A percentile compares a stretch with the other conserved stretches of the same genome.
phyloP scores from a whole-genome alignment of 2,888 invertebrate species.

The Fragum whitleyi region DNA sequence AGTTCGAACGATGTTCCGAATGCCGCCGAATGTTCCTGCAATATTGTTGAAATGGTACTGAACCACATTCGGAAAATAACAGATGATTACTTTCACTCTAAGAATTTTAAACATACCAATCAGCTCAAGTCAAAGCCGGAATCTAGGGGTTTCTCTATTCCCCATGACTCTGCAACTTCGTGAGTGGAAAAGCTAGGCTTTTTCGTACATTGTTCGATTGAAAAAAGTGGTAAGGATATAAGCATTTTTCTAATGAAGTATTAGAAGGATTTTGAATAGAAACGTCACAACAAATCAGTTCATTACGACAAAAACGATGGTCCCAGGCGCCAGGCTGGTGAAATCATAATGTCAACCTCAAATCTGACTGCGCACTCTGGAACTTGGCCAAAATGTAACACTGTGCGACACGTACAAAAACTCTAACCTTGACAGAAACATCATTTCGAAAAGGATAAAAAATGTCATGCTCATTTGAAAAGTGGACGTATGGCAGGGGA shows the following conservation, averaged over 20 bases:
- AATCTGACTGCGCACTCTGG: not conserved
- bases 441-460: not conserved
- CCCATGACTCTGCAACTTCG: no score
- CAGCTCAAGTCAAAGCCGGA: no score
- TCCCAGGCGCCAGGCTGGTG: constrained; percentile 1
- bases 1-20: no score
- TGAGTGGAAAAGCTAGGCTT: no score
- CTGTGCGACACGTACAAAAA: not conserved
- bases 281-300: constrained; percentile 8
- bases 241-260: not conserved
- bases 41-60: no score
- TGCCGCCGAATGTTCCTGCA: no score
- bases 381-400: constrained; percentile 7
- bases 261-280: not conserved
- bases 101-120: no score
- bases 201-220: no score
- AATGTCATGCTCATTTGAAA: not conserved
- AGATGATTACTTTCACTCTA: no score
- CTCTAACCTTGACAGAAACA: not conserved
- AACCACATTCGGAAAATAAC: no score
- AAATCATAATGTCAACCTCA: constrained; percentile 2
- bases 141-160: no score
- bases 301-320: not conserved
- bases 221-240: not conserved
- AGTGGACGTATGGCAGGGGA: no score